Conservation (phyloP, 2,113 vertebrate genomes). For the Rhagologus leucostigma region DNA sequence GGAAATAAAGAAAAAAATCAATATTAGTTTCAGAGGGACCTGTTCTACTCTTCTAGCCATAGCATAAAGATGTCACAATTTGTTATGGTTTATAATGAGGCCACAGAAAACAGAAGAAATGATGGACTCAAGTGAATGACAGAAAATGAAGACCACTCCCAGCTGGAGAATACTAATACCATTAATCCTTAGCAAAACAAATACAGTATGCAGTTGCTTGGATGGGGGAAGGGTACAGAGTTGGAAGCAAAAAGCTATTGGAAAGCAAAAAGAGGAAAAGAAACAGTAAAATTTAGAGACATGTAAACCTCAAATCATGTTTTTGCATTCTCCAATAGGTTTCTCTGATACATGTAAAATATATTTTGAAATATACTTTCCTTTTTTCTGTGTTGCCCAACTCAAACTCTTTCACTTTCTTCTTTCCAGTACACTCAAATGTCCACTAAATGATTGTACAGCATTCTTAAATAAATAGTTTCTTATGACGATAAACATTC, state of each 20-base stretch:
- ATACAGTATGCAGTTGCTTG: not conserved
- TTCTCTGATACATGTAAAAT: not conserved
- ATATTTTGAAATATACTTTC: not conserved
- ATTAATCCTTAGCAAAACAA: not conserved
- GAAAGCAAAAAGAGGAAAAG: not conserved
- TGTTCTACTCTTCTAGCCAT: not conserved
- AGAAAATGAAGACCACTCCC: not conserved
- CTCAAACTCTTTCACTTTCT: not conserved
- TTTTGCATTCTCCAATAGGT: not conserved
- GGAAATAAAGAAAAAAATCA: not conserved
- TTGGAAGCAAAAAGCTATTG: not conserved
- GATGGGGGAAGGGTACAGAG: accelerated
- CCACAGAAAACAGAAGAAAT: not conserved
- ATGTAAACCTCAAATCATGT: not conserved
- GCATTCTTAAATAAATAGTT: not conserved
- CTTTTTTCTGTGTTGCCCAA: not conserved
- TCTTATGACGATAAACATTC: not conserved
- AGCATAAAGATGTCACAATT: not conserved
- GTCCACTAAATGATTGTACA: not conserved
- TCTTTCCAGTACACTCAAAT: not conserved
- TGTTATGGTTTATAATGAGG: not conserved
- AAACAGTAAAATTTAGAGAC: not conserved
- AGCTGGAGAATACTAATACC: not conserved
- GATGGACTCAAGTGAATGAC: not conserved
- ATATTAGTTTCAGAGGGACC: not conserved